Evolutionary conservation across 1,140 invertebrate genomes (phyloP), one percentile per base, ranked within the genome.

Genomic region (Lordiphosa stackelbergi): DNA sequence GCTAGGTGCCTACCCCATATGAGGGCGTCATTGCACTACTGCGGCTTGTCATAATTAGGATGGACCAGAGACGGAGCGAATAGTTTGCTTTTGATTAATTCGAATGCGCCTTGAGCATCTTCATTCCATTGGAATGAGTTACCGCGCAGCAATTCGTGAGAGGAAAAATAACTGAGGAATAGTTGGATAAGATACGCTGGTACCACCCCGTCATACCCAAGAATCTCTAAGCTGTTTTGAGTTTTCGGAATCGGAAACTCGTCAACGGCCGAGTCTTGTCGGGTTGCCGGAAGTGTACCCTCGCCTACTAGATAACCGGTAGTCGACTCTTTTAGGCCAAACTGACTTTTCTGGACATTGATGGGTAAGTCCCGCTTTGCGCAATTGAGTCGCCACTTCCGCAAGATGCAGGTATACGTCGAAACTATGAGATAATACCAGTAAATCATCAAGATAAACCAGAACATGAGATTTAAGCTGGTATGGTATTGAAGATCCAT

Each of bases 161-260:
- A 0, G 88, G 88, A 16, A 68, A 54, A 28, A 88, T 72, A 4
- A 87, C 46, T 2, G 65, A 53, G 0, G 89, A 70, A 61, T 90
- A 91, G 63, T 90, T 66, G n/a, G 64, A 66, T 22, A 90, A 83
- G 56, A 89, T 90, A 2, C 75, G 37, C 4, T 87, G 55, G 59
- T 89, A 89, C 63, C 88, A 90, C 3, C 77, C 73, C 1, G 86
- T 70, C 49, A 90, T 85, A 1, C 89, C 89, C 5, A 89, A 61
- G 54, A 90, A 90, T 45, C 87, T 53, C 81, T 46, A 0, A 87
- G 57, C 41, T 87, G 69, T 81, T 87, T 2, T 56, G 48, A 0
- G 66, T 85, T 48, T 48, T 48, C 8, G 37, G 37, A 57, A 57
- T 34, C 8, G 54, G 43, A 6, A 48, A 48, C 22, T 28, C 19